Evolutionary conservation across 1,140 invertebrate species (phyloP).

Genomic region (Laupala kohalensis): DNA sequence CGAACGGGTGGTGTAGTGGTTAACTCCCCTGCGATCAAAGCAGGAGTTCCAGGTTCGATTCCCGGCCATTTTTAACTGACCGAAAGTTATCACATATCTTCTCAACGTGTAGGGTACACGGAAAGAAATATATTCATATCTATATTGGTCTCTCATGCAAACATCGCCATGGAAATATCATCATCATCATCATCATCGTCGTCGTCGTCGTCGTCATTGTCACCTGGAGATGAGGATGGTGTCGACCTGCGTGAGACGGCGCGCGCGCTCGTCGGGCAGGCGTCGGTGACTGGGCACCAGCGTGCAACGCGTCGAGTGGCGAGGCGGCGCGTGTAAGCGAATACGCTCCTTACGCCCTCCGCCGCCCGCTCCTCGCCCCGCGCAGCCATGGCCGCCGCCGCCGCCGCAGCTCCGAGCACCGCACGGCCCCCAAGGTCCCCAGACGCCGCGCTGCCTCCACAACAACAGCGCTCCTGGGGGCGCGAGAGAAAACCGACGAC

Average conservation of each 20-base stretch:
- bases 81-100: too few species aligned
- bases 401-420: neutral
- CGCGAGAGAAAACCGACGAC: too few species aligned
- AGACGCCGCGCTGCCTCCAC: neutral
- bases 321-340: constrained; percentile 8
- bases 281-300: constrained; percentile 12
- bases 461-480: neutral
- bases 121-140: too few species aligned
- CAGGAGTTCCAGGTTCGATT: too few species aligned
- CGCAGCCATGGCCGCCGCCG: neutral
- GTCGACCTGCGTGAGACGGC: constrained; percentile 14
- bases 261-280: constrained; percentile 10
- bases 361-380: neutral
- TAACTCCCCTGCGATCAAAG: too few species aligned
- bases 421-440: neutral
- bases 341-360: constrained; percentile 6
- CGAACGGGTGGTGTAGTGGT: too few species aligned
- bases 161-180: too few species aligned
- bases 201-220: neutral
- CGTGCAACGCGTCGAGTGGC: constrained; percentile 7
- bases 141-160: too few species aligned
- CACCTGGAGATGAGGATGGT: constrained; percentile 15
- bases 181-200: too few species aligned
- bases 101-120: too few species aligned
- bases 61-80: too few species aligned